phyloP scores from a whole-genome alignment of 1,140 invertebrate species.

The Geopemphigus sp. region DNA sequence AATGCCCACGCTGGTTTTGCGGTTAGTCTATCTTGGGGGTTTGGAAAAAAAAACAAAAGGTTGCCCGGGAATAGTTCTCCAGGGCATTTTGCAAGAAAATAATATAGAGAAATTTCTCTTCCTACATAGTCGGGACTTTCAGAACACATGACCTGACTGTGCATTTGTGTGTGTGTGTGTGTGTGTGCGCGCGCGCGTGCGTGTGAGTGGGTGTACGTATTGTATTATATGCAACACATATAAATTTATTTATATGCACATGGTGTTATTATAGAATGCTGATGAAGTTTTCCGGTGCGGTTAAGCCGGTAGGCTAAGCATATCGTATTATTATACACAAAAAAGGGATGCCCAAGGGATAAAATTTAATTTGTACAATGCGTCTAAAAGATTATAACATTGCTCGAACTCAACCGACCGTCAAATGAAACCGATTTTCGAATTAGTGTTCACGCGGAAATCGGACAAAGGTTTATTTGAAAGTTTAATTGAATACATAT shows the following conservation, averaged over 20 bases:
- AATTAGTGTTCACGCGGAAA: conserved; percentile 26
- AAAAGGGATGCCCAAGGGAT: conserved; percentile 20
- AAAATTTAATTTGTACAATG: conserved; percentile 43
- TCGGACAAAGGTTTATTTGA: conserved; percentile 36
- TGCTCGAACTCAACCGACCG: conserved; percentile 34
- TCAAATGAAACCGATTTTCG: conserved; percentile 45
- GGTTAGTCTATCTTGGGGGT: not conserved
- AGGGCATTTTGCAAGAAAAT: conserved; percentile 22
- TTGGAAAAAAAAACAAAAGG: conserved; percentile 1
- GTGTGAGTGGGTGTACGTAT: conserved; percentile 13
- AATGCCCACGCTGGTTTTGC: conserved; percentile 29
- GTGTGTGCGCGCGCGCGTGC: too few species aligned
- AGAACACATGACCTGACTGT: too few species aligned
- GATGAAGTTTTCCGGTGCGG: conserved; percentile 42
- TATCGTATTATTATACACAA: conserved; percentile 25
- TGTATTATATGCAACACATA: not conserved
- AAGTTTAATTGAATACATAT: conserved; percentile 20
- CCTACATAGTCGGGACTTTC: not conserved
- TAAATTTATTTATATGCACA: not conserved
- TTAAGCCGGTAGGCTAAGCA: conserved; percentile 13
- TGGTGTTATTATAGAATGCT: conserved; percentile 16
- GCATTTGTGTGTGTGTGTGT: not conserved
- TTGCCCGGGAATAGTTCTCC: conserved; percentile 4
- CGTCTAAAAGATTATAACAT: conserved; percentile 47
- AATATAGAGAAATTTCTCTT: conserved; percentile 25